Conservation (phyloP, 2,113 vertebrate species). For the Leptobrachium leishanense region DNA sequence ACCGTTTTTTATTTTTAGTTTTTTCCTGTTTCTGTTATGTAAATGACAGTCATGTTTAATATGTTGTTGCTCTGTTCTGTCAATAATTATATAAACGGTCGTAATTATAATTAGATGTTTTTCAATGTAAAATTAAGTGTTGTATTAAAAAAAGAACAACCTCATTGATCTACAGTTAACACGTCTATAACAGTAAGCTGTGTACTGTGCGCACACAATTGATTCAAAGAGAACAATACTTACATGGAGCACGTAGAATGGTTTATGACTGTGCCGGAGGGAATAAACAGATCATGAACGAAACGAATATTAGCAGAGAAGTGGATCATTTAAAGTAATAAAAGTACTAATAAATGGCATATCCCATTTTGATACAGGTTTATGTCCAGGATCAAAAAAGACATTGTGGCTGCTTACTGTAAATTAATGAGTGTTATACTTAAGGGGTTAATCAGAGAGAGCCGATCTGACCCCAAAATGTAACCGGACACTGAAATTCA, state of each 20-base stretch:
- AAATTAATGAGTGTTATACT: too few species aligned
- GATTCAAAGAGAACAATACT: background rate
- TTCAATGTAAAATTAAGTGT: constrained; percentile 19
- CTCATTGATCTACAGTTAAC: constrained; percentile 6
- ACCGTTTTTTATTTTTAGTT: background rate
- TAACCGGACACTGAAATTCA: too few species aligned
- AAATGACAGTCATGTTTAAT: background rate
- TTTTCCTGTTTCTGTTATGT: background rate
- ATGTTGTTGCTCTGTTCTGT: background rate
- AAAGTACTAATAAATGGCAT: too few species aligned
- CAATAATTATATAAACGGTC: constrained; percentile 16
- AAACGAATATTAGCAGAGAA: too few species aligned
- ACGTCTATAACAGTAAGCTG: background rate
- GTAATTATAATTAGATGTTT: constrained; percentile 14
- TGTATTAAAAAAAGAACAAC: constrained; percentile 3
- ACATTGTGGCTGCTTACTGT: too few species aligned
- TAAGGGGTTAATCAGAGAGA: too few species aligned
- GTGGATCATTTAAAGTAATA: too few species aligned
- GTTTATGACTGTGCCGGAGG: background rate
- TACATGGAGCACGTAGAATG: background rate
- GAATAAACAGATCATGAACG: too few species aligned
- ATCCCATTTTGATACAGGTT: too few species aligned
- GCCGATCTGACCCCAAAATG: too few species aligned
- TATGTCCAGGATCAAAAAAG: too few species aligned
- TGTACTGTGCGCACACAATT: constrained; percentile 1